phyloP scores from a whole-genome alignment of 2,888 invertebrate genomes.

The Drosophila mimetica region DNA sequence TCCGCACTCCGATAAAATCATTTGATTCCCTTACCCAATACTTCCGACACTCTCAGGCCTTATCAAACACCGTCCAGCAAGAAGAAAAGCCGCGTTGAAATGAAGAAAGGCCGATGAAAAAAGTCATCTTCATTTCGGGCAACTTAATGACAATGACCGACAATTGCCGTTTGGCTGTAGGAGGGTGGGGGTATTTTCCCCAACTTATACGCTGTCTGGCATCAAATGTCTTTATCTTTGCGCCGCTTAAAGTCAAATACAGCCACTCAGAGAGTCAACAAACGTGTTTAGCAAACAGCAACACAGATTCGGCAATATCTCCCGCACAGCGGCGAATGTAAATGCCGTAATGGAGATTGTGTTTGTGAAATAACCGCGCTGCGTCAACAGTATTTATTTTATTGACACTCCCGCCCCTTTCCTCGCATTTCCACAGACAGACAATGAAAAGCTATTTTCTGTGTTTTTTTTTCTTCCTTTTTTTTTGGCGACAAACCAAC shows the following conservation, averaged over 20 bases:
- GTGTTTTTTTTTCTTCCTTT: conserved; percentile 8
- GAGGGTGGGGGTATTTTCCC: too few relatives aligned
- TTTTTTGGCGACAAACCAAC: conserved; percentile 62
- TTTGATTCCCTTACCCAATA: conserved; percentile 24
- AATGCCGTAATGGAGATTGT: conserved; percentile 76
- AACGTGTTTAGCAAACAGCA: conserved; percentile 61
- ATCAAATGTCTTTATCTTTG: conserved; percentile 74
- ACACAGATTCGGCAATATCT: conserved; percentile 23
- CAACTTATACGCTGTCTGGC: conserved; percentile 58
- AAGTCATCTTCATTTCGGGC: conserved; percentile 71
- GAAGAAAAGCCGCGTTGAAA: conserved; percentile 27
- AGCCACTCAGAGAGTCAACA: conserved; percentile 67
- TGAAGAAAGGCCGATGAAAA: conserved; percentile 23
- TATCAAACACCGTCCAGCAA: conserved; percentile 33
- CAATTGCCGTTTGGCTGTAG: conserved; percentile 62
- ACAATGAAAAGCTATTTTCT: conserved; percentile 76
- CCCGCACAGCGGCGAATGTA: conserved; percentile 57
- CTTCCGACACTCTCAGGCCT: conserved; percentile 10
- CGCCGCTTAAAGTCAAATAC: conserved; percentile 77
- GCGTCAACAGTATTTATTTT: conserved; percentile 80
- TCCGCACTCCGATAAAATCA: conserved; percentile 17
- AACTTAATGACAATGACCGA: conserved; percentile 77
- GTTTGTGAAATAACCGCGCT: conserved; percentile 76
- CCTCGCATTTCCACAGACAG: conserved; percentile 24
- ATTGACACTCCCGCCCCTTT: conserved; percentile 64